Base-by-base conservation (phyloP, 2,113 vertebrate species). In the Periophthalmodon schlosseri region DNA sequence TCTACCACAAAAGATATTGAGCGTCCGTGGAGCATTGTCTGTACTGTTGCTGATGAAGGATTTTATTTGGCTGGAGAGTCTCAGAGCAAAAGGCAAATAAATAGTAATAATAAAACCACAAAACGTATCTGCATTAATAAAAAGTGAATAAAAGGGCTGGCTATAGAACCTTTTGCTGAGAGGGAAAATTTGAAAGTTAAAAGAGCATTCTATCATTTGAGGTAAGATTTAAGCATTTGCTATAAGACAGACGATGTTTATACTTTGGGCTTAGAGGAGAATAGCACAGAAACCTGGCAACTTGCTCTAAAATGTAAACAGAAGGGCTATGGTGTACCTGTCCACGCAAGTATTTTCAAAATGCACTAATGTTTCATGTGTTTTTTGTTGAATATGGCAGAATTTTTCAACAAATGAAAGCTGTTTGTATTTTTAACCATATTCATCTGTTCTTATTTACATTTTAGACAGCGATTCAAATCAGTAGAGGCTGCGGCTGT, bases 21-120 rank as follows among this genome's bases (percentile, higher is more conserved):
- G 44, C 39, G 24, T 63, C 60, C 18, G 34, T 39, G 39, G 72
- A 84, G 71, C 78, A 80, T 85, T 83, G 68, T 75, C 28, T 73
- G 60, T 68, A 72, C 39, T 75, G 79, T 68, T 60, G 24, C 72
- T 68, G 54, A 76, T 73, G 28, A 64, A 69, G 36, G 50, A 20
- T 68, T 78, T 80, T 80, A 88, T 82, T 77, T 84, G 83, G 68
- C 74, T 23, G 49, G 75, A 81, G 61, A 44, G 64, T 67, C 72
- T 71, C 47, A 49, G 36, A 46, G 68, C 69, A 81, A 87, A 50
- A 52, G 33, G 54, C 63, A 65, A 65, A 65, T 39, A 65, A 65
- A 65, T 65, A 44, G n/a, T 65, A 39, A 65, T 65, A 65, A 65
- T 65, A 39, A 63, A 44, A 65, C 63, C 18, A 10, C 33, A 36